Conservation (phyloP, 2,888 invertebrate species). For the Drosophila austrosaltans region DNA sequence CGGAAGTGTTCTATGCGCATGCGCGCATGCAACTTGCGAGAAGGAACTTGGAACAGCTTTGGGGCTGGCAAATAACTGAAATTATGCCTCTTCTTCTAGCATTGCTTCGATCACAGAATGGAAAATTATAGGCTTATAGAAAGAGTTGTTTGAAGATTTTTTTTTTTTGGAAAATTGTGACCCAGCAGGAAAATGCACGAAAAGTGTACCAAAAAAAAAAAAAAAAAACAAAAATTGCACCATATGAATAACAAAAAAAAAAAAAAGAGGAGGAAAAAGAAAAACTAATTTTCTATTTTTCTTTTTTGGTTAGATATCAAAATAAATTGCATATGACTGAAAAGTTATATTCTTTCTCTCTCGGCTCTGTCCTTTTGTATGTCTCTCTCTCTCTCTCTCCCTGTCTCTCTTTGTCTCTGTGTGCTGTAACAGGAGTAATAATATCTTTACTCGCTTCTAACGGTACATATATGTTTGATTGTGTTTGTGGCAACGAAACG, state of each 20-base stretch:
- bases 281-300: conserved; percentile 53
- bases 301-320: conserved; percentile 42
- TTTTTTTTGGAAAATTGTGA: conserved; percentile 42
- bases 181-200: conserved; percentile 15
- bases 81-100: conserved; percentile 62
- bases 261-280: conserved; percentile 5
- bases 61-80: conserved; percentile 72
- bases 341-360: not conserved
- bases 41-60: conserved; percentile 60
- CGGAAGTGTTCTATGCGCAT: conserved; percentile 65
- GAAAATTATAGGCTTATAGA: conserved; percentile 55
- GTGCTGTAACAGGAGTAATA: conserved; percentile 78
- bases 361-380: not conserved
- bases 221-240: not conserved
- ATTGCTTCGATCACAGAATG: conserved; percentile 49
- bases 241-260: not conserved
- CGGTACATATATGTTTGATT: conserved; percentile 56
- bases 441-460: conserved; percentile 68
- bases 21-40: conserved; percentile 49
- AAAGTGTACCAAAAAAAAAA: conserved; percentile 8
- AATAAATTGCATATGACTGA: conserved; percentile 61
- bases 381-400: not conserved
- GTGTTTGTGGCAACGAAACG: conserved; percentile 30
- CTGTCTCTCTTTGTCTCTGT: conserved; percentile 38
- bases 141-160: conserved; percentile 39